Conservation (phyloP, 2,113 vertebrate genomes). For the Columbina picui region DNA sequence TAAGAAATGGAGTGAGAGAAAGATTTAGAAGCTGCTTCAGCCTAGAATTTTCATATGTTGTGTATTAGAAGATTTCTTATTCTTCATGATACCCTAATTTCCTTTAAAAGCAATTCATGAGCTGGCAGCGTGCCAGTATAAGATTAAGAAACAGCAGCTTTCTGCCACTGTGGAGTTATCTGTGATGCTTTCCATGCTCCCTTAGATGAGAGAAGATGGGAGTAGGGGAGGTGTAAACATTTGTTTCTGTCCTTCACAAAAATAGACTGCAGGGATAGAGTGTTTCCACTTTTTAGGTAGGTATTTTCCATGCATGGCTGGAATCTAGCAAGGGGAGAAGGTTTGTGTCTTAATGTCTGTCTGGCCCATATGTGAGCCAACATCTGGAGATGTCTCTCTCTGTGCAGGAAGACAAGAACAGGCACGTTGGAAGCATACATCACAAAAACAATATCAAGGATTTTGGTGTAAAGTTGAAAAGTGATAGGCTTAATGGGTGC, state of each 20-base stretch:
- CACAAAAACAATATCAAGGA: constrained; percentile 37
- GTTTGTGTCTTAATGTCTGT: not conserved
- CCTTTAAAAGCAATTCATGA: not conserved
- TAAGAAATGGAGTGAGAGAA: not conserved
- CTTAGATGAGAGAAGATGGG: not conserved
- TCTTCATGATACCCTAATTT: not conserved
- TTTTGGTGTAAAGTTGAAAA: constrained; percentile 59
- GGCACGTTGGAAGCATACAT: constrained; percentile 16
- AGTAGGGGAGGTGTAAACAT: not conserved
- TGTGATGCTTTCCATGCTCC: not conserved
- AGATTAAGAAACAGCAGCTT: not conserved
- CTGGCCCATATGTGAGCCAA: not conserved
- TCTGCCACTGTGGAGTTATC: constrained; percentile 17
- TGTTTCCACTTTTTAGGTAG: not conserved
- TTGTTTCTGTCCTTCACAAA: not conserved
- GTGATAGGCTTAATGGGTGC: constrained; percentile 56
- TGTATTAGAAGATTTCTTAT: not conserved
- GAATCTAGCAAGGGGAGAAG: not conserved
- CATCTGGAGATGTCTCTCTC: not conserved
- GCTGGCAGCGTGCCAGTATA: not conserved
- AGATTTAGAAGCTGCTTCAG: constrained; percentile 27
- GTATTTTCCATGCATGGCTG: not conserved
- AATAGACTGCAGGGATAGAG: not conserved
- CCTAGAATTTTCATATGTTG: not conserved
- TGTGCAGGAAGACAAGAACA: not conserved